Evolutionary conservation across 2,888 invertebrate genomes (phyloP), one percentile per base, ranked within the genome.

Genomic region (Drosophila demipolita): DNA sequence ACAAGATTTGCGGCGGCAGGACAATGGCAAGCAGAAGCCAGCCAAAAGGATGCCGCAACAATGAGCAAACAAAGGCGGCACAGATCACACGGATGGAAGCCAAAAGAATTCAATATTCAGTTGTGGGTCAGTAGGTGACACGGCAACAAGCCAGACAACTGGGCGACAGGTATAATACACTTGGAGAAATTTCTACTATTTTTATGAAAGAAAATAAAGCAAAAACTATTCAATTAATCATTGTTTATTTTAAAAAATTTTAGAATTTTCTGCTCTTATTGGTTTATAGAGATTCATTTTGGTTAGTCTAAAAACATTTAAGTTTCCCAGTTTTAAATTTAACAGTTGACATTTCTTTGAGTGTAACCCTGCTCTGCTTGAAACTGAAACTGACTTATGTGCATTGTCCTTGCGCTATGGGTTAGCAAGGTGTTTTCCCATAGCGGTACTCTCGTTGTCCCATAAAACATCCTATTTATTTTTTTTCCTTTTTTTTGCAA

Each of bases 141-240:
- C 61, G 75, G 71, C 73, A 81, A 78, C 64, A 78, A 68, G 33
- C 36, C 62, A 75, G 78, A 77, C 77, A 71, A 73, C 74, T 54
- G 64, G 91, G 87, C 90, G 91, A 88, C 91, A 91, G 91, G 90
- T 90, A 87, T 72, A 73, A n/a, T 70, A 49, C 80, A 76, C 78
- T 73, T 3, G 7, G n/a, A 66, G 40, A 73, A 72, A 72, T 29
- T 2, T 0, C 1, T 15, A 12, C 1, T 3, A 0, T 7, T 33
- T 32, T 36, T 0, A 9, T 0, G 17, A 61, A 7, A 15, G 0
- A 17, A 29, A 8, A 6, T 6, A 0, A 17, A 29, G 9, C 6
- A 11, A 6, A 6, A 29, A 3, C 17, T 6, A n/a, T 50, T 50
- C 5, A n/a, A 11, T 1, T 26, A 3, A 32, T 17, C 29, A 1